Evolutionary conservation across 2,888 invertebrate species (phyloP), one percentile per base, ranked within the genome.

Genomic region (Fragum sueziense): DNA sequence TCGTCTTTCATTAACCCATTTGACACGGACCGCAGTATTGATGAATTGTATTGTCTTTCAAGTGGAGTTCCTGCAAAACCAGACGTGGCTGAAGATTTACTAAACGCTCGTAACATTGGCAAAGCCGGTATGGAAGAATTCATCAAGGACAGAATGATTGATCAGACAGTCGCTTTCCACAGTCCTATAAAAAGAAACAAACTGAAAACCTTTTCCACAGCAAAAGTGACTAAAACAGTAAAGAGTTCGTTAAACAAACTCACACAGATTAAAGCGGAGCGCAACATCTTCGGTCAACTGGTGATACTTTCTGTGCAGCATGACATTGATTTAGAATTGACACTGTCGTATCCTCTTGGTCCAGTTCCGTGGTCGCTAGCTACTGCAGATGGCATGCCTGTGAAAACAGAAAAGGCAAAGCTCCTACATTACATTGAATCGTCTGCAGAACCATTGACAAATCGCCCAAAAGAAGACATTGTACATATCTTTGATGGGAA

Each of bases 291-390:
- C 62, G 74, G 70, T 17, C 78, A 82, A 33, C 37, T 75, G 14
- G 27, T 68, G 1, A 37, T 76, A 51, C 29, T 82, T 71, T 54
- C 79, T 25, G 67, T 84, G n/a, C 41, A 80, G 61, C 25, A 85
- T 71, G 65, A 81, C n/a, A 73, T 85, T 54, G 69, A 71, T n/a
- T 71, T 83, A 11, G 72, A 79, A 33, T 11, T 33, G 6, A 77
- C 76, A 14, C 47, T 85, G 22, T 67, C 70, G 0, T 84, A 47
- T 47, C 83, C 82, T 0, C 69, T 81, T 2, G 74, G 76, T 0
- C 76, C 82, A 22, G 80, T 83, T 31, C 79, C 79, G 2, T 79
- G 73, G 77, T 33, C 82, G 22, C 41, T 85, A 11, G 83, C 85
- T 3, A 81, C 79, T 20, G 73, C 79, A 17, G 83, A 85, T 70